Conservation (phyloP, 2,888 invertebrate species). For the Scaptomyza reducta region DNA sequence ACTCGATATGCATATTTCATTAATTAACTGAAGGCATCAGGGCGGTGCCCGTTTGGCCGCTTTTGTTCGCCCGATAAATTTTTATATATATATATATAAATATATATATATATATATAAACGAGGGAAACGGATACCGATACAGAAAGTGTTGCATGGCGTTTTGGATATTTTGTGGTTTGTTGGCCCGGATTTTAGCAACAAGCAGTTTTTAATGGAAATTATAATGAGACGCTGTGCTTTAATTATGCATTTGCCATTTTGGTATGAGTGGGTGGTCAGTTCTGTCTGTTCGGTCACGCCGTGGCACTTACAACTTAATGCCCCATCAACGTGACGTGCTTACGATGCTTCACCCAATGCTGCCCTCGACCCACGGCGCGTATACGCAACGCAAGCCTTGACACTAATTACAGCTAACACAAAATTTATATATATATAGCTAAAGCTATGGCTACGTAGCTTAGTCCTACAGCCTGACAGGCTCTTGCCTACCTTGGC, state of each 20-base stretch:
- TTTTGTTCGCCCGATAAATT: slow-evolving; percentile 6
- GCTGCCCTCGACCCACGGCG: slow-evolving; percentile 30
- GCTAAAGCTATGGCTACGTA: slow-evolving; percentile 17
- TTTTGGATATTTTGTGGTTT: slow-evolving; percentile 31
- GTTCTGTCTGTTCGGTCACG: slow-evolving; percentile 41
- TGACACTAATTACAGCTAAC: slow-evolving; percentile 73
- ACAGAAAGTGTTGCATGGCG: slow-evolving; percentile 18
- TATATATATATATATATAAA: background rate
- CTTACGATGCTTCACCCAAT: slow-evolving; percentile 42
- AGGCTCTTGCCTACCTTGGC: slow-evolving; percentile 22
- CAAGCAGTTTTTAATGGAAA: slow-evolving; percentile 73
- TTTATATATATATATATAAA: background rate
- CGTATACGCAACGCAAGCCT: slow-evolving; percentile 60
- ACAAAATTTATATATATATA: slow-evolving; percentile 21
- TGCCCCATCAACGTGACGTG: slow-evolving; percentile 67
- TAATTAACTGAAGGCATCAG: slow-evolving; percentile 46
- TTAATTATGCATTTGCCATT: slow-evolving; percentile 70
- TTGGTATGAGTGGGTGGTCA: slow-evolving; percentile 9
- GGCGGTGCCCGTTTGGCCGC: slow-evolving; percentile 19
- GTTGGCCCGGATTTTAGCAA: slow-evolving; percentile 11
- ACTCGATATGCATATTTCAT: slow-evolving; percentile 62
- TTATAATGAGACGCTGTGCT: slow-evolving; percentile 72
- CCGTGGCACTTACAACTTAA: slow-evolving; percentile 68
- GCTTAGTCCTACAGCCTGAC: slow-evolving; percentile 2
- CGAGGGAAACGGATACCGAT: slow-evolving; percentile 10